Percentiles rank a stretch among this genome's conserved stretches.
Conservation (phyloP, 92 coral and sea anemone genomes). For the Phenganax subtilis region DNA sequence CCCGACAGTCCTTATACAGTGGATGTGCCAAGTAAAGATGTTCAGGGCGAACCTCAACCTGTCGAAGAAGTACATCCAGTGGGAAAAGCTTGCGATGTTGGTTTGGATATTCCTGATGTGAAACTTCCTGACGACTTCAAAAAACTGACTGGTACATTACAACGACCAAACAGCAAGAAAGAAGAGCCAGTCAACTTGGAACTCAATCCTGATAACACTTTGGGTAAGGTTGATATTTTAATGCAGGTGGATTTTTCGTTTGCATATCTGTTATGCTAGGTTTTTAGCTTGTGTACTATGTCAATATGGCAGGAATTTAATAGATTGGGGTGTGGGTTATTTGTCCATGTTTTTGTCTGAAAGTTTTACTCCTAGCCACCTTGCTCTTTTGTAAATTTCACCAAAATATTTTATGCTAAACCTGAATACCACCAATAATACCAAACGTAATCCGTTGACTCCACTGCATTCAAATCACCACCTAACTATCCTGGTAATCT, state of each 20-base stretch:
- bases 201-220: slow-evolving; percentile 80
- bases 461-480: not conserved
- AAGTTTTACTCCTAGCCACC: not conserved
- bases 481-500: not conserved
- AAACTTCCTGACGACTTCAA: slow-evolving; percentile 84
- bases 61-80: slow-evolving; percentile 94
- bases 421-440: not conserved
- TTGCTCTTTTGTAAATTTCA: not conserved
- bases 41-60: slow-evolving; percentile 51
- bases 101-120: slow-evolving; percentile 84
- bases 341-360: not conserved
- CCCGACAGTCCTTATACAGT: slow-evolving; percentile 77
- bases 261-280: not conserved
- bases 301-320: not conserved
- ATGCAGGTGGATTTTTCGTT: not conserved
- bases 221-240: slow-evolving; percentile 46
- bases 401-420: not conserved
- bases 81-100: slow-evolving; percentile 85
- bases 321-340: not conserved
- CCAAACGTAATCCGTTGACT: not conserved
- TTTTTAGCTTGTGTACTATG: not conserved
- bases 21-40: slow-evolving; percentile 60
- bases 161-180: slow-evolving; percentile 70
- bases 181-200: slow-evolving; percentile 81
- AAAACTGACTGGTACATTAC: slow-evolving; percentile 71